Evolutionary conservation across 2,797 vertebrate species (phyloP), one percentile per base, ranked within the genome.

Genomic region (Notolabrus celidotus): DNA sequence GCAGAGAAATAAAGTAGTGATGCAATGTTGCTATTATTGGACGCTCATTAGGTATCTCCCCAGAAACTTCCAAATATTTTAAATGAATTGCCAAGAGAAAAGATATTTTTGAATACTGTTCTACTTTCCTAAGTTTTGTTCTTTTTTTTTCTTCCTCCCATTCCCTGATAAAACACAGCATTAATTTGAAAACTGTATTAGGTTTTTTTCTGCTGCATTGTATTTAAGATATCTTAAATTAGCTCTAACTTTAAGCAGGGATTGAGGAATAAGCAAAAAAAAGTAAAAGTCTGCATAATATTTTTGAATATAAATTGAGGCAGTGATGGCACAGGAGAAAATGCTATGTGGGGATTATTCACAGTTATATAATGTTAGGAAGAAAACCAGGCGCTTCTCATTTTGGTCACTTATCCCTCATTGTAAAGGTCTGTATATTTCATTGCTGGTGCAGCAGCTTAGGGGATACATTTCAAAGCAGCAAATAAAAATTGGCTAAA

Each of bases 401-500:
- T 94, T 94, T 94, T 92, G 92, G 92, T 93, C 94, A 95, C 92
- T 95, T 95, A 95, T 94, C 93, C 93, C 85, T 94, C 93, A 94
- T 95, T 94, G 94, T 95, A 92, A 93, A 95, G 90, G 92, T 92
- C 93, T 94, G 93, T 94, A 93, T 93, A 92, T 94, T 94, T 92
- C 93, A 93, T 91, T 92, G 93, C 93, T 92, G 92, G 82, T 92
- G 93, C 93, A 90, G 94, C 92, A 92, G 94, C 94, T 94, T 94
- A 94, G 90, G 93, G 93, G 93, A 94, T 95, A 94, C 92, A 94
- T 95, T 95, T 95, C 94, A 95, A 94, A 95, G 94, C 92, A 93
- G 93, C 93, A 94, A 94, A 95, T 94, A 95, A 94, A 95, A 95
- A 95, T 93, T 94, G 94, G 94, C 93, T 95, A 94, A 95, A 95